Conservation (phyloP, 2,113 vertebrate genomes). For the Psettodes erumei region DNA sequence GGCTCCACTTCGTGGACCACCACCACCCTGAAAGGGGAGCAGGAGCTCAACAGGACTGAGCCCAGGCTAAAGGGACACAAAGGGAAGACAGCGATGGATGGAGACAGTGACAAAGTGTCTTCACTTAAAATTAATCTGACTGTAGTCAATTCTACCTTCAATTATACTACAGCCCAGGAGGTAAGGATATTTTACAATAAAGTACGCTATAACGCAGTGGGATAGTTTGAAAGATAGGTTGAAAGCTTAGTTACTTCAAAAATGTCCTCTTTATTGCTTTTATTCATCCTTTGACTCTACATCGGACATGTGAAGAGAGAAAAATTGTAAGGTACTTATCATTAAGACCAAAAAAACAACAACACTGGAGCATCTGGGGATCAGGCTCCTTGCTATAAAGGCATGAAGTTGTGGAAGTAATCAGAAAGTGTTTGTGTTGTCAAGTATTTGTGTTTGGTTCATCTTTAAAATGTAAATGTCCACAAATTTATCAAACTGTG, state of each 20-base stretch:
- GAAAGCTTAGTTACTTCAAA: neutral
- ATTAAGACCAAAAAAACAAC: too few relatives aligned
- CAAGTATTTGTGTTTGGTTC: neutral
- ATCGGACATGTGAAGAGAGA: neutral
- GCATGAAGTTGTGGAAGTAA: too few relatives aligned
- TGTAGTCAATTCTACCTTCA: slow-evolving; percentile 58
- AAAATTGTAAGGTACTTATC: too few relatives aligned
- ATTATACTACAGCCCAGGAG: slow-evolving; percentile 57
- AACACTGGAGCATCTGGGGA: too few relatives aligned
- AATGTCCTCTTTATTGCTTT: neutral
- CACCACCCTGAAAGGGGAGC: slow-evolving; percentile 1
- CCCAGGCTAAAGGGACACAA: slow-evolving; percentile 29
- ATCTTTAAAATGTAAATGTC: neutral
- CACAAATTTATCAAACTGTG: neutral
- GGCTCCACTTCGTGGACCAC: slow-evolving; percentile 38
- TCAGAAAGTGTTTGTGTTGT: neutral
- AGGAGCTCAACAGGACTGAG: slow-evolving; percentile 18
- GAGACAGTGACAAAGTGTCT: slow-evolving; percentile 21
- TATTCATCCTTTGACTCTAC: neutral
- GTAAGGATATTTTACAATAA: slow-evolving; percentile 39
- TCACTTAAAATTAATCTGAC: slow-evolving; percentile 51
- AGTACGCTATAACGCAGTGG: neutral
- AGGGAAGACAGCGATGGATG: slow-evolving; percentile 12
- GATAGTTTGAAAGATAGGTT: neutral
- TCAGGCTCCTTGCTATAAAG: too few relatives aligned